phyloP scores from a whole-genome alignment of 2,797 vertebrate species.

The Brotula barbata region DNA sequence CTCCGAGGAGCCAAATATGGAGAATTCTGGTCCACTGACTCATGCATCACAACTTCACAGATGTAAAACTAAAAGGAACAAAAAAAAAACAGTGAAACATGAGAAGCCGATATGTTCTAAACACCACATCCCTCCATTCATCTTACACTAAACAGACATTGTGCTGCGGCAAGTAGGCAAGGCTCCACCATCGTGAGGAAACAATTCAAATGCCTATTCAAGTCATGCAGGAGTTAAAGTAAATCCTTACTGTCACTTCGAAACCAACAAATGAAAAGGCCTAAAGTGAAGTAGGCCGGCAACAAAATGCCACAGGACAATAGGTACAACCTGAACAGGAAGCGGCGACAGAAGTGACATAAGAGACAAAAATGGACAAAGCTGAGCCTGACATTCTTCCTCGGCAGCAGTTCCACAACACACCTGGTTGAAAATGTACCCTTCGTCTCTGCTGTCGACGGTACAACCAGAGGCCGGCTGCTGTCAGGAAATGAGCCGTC shows the following conservation, averaged over 20 bases:
- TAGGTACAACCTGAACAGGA: conserved; percentile 66
- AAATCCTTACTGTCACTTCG: background rate
- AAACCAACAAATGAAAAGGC: background rate
- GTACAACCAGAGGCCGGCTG: conserved; percentile 78
- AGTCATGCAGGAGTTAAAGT: too few relatives aligned
- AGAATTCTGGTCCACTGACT: conserved; percentile 31
- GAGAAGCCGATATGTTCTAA: conserved; percentile 9
- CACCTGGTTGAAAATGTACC: conserved; percentile 44
- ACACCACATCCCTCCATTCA: conserved; percentile 8
- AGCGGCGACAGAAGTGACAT: conserved; percentile 18
- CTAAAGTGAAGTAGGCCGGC: background rate
- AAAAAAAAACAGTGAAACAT: too few relatives aligned
- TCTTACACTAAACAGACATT: conserved; percentile 10
- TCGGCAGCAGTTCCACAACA: background rate
- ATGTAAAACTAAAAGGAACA: too few relatives aligned
- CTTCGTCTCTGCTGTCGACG: conserved; percentile 31
- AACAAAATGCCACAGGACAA: conserved; percentile 13
- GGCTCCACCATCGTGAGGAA: conserved; percentile 1
- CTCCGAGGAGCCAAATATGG: conserved; percentile 59
- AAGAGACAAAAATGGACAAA: background rate
- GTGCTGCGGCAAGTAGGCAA: background rate
- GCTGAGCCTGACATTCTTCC: background rate
- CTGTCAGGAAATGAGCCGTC: conserved; percentile 72
- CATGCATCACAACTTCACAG: conserved; percentile 12
- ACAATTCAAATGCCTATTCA: background rate